Evolutionary conservation across 2,888 invertebrate species (phyloP).

Genomic region (Cecidostiba fungosa): DNA sequence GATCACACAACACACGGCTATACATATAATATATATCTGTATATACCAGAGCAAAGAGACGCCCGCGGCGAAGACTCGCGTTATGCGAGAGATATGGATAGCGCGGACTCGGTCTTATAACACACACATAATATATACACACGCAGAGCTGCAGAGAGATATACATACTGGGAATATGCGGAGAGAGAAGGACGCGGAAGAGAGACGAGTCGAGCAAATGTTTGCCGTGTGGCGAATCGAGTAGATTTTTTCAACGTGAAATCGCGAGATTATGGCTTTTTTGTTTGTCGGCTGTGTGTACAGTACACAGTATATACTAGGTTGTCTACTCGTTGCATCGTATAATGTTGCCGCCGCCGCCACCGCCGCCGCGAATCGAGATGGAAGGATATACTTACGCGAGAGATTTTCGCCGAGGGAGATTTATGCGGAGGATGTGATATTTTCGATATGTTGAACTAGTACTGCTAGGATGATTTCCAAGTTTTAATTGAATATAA

Average conservation of each 20-base stretch:
- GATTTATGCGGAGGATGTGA: not conserved
- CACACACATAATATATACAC: not conserved
- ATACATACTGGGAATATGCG: not conserved
- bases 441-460: not conserved
- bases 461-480: no score
- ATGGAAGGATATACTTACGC: not conserved
- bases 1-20: not conserved
- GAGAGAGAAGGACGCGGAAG: constrained; percentile 3
- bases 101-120: constrained; percentile 8
- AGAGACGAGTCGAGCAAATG: constrained; percentile 18
- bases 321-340: not conserved
- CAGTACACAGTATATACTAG: no score
- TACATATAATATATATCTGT: not conserved
- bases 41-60: constrained; percentile 27
- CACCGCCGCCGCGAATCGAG: not conserved
- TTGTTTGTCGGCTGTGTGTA: not conserved
- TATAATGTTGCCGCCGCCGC: no score
- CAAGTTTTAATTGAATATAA: no score
- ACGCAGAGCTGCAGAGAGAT: not conserved
- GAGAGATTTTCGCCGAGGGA: not conserved
- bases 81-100: constrained; percentile 9
- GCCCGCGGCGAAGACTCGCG: constrained; percentile 61
- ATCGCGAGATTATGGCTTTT: not conserved
- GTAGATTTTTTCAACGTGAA: not conserved
- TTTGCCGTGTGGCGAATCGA: constrained; percentile 14